These are phyloP conservation scores for Drosophila saltans DNA, from an alignment of 1,140 invertebrate genomes.

Conservation along the genomic window DNA sequence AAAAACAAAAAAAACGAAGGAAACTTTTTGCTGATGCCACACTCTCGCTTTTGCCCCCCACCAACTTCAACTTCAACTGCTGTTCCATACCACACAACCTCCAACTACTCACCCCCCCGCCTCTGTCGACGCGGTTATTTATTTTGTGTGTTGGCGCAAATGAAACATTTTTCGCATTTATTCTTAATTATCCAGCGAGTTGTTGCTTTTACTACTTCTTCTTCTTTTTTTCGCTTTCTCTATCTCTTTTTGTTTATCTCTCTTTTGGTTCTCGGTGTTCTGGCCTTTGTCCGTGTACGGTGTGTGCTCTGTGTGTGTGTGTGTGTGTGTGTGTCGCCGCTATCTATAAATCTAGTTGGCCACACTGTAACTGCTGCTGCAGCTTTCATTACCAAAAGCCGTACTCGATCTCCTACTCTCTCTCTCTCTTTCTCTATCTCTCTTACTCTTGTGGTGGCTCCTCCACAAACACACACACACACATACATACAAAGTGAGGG, in stretches of 20 bases:
- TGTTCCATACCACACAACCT: too few relatives aligned
- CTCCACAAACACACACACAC: constrained; percentile 21
- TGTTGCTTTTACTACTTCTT: constrained; percentile 12
- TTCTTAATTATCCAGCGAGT: constrained; percentile 73
- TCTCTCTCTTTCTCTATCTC: not conserved
- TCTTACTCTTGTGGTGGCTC: not conserved
- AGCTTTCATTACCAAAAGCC: constrained; percentile 65
- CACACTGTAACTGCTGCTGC: constrained; percentile 51
- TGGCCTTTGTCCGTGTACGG: constrained; percentile 11
- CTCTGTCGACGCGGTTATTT: constrained; percentile 24
- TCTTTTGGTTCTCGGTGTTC: not conserved
- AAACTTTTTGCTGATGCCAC: constrained; percentile 47
- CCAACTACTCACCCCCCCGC: too few relatives aligned
- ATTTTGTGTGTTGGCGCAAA: constrained; percentile 48
- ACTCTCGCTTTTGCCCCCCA: constrained; percentile 42
- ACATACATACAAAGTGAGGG: constrained; percentile 37
- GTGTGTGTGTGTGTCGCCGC: not conserved
- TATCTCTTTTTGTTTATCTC: not conserved
- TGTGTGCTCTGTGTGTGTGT: not conserved
- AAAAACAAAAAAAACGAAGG: constrained; percentile 6
- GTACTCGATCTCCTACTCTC: not conserved
- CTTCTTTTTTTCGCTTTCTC: constrained; percentile 5
- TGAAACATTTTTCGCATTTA: constrained; percentile 70
- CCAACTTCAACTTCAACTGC: not conserved
- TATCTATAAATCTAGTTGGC: constrained; percentile 69